Evolutionary conservation across 1,140 invertebrate genomes (phyloP).

Genomic region (Macrobrachium nipponense): DNA sequence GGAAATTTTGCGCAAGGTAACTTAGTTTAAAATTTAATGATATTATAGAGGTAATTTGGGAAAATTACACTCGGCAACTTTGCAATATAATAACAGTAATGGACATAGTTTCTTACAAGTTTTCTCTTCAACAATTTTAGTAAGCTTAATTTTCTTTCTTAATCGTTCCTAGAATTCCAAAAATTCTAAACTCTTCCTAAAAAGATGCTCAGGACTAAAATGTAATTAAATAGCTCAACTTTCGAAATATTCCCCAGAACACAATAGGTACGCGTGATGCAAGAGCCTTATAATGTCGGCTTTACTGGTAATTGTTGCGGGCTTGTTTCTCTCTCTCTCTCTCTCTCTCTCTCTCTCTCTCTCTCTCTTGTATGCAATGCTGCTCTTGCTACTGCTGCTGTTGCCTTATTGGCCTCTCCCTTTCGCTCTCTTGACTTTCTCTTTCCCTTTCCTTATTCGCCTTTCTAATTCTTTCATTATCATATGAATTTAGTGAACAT

Average conservation of each 20-base stretch:
- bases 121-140: conserved; percentile 62
- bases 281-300: neutral
- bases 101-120: conserved; percentile 59
- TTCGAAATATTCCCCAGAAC: conserved; percentile 45
- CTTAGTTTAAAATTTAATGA: conserved; percentile 62
- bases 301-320: neutral
- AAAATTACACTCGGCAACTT: conserved; percentile 62
- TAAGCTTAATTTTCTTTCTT: conserved; percentile 61
- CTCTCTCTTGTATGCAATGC: neutral
- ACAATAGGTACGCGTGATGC: conserved; percentile 31
- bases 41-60: conserved; percentile 61
- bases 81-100: conserved; percentile 61
- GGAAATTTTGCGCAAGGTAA: conserved; percentile 59
- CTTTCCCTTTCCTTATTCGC: neutral
- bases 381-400: neutral
- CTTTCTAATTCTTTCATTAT: conserved; percentile 3
- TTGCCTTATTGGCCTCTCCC: neutral
- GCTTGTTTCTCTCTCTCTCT: neutral
- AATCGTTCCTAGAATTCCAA: conserved; percentile 59
- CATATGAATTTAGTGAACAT: too few species aligned
- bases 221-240: conserved; percentile 58
- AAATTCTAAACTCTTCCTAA: conserved; percentile 54
- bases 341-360: conserved; percentile 14
- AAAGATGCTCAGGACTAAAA: conserved; percentile 49
- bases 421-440: neutral